Conservation (phyloP, 2,888 invertebrate genomes). For the Aricia artaxerxes region DNA sequence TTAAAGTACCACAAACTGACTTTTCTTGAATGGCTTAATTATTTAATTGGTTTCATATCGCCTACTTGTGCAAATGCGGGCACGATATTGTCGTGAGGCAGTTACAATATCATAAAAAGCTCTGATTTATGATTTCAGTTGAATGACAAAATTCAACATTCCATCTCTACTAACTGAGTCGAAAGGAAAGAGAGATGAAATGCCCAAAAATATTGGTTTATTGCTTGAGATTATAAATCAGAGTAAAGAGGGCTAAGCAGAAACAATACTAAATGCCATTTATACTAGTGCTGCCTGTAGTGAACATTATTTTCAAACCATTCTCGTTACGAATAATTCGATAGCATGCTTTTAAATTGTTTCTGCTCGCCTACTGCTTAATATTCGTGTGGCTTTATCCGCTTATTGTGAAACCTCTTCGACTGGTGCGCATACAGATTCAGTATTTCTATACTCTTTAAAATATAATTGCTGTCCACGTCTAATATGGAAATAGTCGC, state of each 20-base stretch:
- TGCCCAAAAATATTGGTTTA: background rate
- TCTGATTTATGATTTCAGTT: background rate
- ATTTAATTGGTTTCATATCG: background rate
- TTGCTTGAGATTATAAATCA: background rate
- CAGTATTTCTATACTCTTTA: background rate
- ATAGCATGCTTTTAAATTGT: background rate
- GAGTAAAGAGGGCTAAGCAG: background rate
- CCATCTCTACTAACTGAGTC: background rate
- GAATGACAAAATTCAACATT: background rate
- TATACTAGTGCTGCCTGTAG: background rate
- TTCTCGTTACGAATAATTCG: no score
- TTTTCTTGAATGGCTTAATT: constrained; percentile 10
- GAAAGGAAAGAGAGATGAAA: background rate
- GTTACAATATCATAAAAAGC: background rate
- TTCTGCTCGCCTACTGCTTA: background rate
- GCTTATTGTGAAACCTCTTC: background rate
- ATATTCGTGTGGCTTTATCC: background rate
- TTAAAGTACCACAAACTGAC: constrained; percentile 4
- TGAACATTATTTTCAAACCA: no score
- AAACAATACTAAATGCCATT: background rate
- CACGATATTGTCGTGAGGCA: background rate
- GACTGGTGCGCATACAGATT: background rate
- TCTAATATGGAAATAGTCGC: no score
- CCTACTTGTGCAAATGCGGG: background rate
- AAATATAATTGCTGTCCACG: no score